phyloP scores from a whole-genome alignment of 2,888 invertebrate species.

The Parochlus steinenii region DNA sequence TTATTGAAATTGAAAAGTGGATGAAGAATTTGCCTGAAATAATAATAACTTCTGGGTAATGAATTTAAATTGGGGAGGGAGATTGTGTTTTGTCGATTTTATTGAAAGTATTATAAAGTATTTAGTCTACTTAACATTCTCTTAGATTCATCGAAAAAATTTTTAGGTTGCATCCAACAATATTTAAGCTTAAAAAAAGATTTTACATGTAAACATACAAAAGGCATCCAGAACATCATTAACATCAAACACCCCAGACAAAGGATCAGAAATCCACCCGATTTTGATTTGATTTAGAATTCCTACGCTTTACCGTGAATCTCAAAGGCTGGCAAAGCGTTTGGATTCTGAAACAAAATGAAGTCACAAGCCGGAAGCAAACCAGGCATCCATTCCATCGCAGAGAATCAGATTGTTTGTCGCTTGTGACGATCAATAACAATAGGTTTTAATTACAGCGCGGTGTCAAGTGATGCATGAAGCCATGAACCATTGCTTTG shows the following conservation, averaged over 20 bases:
- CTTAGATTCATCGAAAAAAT: background rate
- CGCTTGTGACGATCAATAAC: too few species aligned
- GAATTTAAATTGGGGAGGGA: too few species aligned
- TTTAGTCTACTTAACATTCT: too few species aligned
- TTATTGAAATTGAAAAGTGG: too few species aligned
- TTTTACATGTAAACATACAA: background rate
- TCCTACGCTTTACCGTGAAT: conserved; percentile 87
- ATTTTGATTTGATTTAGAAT: conserved; percentile 67
- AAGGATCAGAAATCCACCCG: conserved; percentile 4
- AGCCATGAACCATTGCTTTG: too few species aligned
- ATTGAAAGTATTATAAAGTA: too few species aligned
- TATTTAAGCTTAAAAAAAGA: background rate
- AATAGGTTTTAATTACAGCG: too few species aligned
- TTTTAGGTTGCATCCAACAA: background rate
- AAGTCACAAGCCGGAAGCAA: conserved; percentile 17
- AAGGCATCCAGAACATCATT: background rate
- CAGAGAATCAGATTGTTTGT: background rate
- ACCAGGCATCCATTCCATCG: conserved; percentile 3
- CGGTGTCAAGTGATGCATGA: too few species aligned
- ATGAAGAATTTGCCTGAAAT: too few species aligned
- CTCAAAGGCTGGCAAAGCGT: conserved; percentile 67
- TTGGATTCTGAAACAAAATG: conserved; percentile 84
- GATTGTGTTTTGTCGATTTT: too few species aligned
- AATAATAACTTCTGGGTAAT: too few species aligned
- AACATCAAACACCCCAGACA: background rate